phyloP scores from a whole-genome alignment of 2,797 vertebrate species.

The Amblyopsis hoosieri region DNA sequence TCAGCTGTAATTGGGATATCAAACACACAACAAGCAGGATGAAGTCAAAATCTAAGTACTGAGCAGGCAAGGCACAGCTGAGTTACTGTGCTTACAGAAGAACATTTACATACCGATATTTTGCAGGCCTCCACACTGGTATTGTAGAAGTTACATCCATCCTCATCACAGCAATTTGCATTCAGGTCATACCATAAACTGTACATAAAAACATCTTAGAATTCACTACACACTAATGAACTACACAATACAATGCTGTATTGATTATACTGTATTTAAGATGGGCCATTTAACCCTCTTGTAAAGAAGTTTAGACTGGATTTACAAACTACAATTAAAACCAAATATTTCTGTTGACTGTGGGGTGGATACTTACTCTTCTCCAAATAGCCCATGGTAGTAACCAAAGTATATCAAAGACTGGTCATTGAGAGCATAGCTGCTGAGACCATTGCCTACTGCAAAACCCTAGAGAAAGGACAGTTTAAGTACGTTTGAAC shows the following conservation, averaged over 20 bases:
- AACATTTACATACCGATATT: slow-evolving; percentile 46
- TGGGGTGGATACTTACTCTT: slow-evolving; percentile 65
- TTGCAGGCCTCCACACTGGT: slow-evolving; percentile 56
- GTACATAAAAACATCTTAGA: slow-evolving; percentile 30
- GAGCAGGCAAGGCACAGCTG: neutral
- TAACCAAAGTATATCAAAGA: slow-evolving; percentile 78
- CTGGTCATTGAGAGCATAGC: slow-evolving; percentile 75
- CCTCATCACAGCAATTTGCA: slow-evolving; percentile 74
- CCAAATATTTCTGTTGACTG: no score
- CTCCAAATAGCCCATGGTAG: slow-evolving; percentile 82
- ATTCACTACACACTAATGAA: neutral
- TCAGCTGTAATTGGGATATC: slow-evolving; percentile 53
- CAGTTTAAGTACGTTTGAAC: neutral
- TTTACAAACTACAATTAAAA: no score
- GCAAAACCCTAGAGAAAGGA: slow-evolving; percentile 74
- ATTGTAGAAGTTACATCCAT: slow-evolving; percentile 75
- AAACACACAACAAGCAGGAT: neutral
- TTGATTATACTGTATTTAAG: no score
- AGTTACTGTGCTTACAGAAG: neutral
- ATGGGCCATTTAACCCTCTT: no score
- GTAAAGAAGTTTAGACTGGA: no score
- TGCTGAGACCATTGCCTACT: slow-evolving; percentile 80
- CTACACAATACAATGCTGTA: neutral
- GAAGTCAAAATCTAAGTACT: neutral
- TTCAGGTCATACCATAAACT: slow-evolving; percentile 80